Conservation (phyloP, 1,140 invertebrate genomes). For the Tetragnatha versicolor region DNA sequence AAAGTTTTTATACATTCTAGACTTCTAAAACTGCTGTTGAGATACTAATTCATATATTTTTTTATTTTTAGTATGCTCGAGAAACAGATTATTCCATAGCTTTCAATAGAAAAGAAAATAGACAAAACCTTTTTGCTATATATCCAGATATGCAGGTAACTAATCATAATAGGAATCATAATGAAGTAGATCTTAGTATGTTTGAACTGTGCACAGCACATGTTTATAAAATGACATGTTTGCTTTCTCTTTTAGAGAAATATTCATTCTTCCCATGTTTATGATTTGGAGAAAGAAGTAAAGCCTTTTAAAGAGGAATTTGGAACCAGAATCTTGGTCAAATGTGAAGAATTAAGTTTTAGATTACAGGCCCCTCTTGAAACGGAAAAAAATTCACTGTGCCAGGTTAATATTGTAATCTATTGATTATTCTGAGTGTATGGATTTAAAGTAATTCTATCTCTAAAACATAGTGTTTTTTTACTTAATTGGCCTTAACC, state of each 20-base stretch:
- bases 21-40: too few relatives aligned
- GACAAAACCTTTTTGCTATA: constrained; percentile 75
- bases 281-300: constrained; percentile 63
- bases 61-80: constrained; percentile 72
- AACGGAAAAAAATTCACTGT: constrained; percentile 76
- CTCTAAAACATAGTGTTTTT: too few relatives aligned
- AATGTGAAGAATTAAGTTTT: constrained; percentile 82
- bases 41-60: not conserved
- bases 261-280: constrained; percentile 6
- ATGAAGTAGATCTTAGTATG: not conserved
- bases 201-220: not conserved
- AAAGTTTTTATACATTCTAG: too few relatives aligned
- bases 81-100: constrained; percentile 88
- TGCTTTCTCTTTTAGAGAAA: constrained; percentile 39
- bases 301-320: constrained; percentile 83
- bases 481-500: too few relatives aligned
- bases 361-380: constrained; percentile 81
- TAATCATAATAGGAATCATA: constrained; percentile 1
- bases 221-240: not conserved
- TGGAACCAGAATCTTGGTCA: constrained; percentile 81
- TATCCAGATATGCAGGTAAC: constrained; percentile 72
- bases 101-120: constrained; percentile 76
- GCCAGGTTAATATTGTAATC: constrained; percentile 73
- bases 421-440: too few relatives aligned
- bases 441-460: too few relatives aligned